Evolutionary conservation across 2,888 invertebrate genomes (phyloP).

Genomic region (Corbicula japonica): DNA sequence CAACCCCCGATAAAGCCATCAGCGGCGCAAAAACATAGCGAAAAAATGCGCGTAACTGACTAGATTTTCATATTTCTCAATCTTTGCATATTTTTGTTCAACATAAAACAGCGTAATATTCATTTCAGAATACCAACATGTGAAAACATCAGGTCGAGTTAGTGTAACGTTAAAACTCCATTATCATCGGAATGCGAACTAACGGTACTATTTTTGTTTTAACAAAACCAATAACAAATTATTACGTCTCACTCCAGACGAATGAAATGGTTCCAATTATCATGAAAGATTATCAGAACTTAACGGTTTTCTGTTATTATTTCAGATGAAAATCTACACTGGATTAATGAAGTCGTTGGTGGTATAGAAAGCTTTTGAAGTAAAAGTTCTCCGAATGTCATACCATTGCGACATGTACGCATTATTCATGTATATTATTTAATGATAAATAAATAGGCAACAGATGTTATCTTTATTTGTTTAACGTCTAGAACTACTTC

Average conservation of each 20-base stretch:
- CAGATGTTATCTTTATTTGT: too few relatives aligned
- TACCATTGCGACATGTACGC: too few relatives aligned
- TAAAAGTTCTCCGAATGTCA: too few relatives aligned
- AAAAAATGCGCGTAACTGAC: slow-evolving; percentile 62
- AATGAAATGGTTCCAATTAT: slow-evolving; percentile 30
- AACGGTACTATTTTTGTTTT: slow-evolving; percentile 29
- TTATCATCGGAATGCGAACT: slow-evolving; percentile 53
- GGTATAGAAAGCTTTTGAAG: neutral
- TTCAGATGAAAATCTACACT: too few relatives aligned
- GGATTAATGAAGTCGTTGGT: neutral
- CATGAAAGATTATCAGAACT: slow-evolving; percentile 19
- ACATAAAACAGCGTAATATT: slow-evolving; percentile 67
- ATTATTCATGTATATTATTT: too few relatives aligned
- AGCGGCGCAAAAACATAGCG: slow-evolving; percentile 60
- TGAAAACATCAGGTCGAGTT: slow-evolving; percentile 62
- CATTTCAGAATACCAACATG: slow-evolving; percentile 64
- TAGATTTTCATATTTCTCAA: slow-evolving; percentile 66
- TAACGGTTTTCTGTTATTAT: slow-evolving; percentile 19
- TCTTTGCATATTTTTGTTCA: slow-evolving; percentile 63
- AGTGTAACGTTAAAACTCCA: slow-evolving; percentile 66
- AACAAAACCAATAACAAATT: slow-evolving; percentile 36
- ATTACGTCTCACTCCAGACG: slow-evolving; percentile 22
- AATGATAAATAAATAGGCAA: too few relatives aligned
- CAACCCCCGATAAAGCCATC: slow-evolving; percentile 65
- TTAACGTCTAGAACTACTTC: too few relatives aligned